Evolutionary conservation across 1,140 invertebrate genomes (phyloP).

Genomic region (Drosophila lini): DNA sequence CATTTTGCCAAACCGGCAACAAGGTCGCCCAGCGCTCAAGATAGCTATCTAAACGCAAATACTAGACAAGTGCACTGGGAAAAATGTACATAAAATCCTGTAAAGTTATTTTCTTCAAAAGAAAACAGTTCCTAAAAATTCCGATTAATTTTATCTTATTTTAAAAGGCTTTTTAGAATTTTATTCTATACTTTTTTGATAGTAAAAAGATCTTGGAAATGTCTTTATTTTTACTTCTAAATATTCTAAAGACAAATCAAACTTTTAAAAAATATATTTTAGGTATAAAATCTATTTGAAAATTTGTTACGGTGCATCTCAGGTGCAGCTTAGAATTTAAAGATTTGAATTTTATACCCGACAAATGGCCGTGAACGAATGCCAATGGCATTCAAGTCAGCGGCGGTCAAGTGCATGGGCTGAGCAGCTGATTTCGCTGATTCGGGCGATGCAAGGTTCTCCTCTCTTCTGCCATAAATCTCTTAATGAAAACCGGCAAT

Average conservation of each 20-base stretch:
- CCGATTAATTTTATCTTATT: neutral
- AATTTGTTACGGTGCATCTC: neutral
- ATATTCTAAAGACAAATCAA: too few species aligned
- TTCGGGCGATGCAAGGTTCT: conserved; percentile 8
- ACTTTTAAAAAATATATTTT: too few species aligned
- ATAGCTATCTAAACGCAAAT: conserved; percentile 67
- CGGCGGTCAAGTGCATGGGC: conserved; percentile 72
- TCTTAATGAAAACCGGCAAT: conserved; percentile 84
- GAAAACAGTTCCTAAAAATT: neutral
- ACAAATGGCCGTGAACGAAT: conserved; percentile 59
- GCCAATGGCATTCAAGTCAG: conserved; percentile 58
- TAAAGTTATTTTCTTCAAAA: too few species aligned
- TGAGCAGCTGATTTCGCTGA: conserved; percentile 51
- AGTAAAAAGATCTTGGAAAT: too few species aligned
- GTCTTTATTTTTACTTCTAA: too few species aligned
- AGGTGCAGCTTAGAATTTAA: conserved; percentile 73
- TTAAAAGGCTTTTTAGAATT: neutral
- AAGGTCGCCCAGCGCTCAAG: conserved; percentile 72
- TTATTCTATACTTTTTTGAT: too few species aligned
- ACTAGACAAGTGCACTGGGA: conserved; percentile 30
- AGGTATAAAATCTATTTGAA: too few species aligned
- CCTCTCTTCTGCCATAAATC: conserved; percentile 68
- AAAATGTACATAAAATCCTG: neutral
- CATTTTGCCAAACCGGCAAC: conserved; percentile 71
- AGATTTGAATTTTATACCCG: conserved; percentile 61